A percentile compares a stretch with the other conserved stretches of the same genome.
These are phyloP conservation scores for Eublepharis macularius DNA, from an alignment of 2,113 vertebrate genomes.

Conservation along the genomic window DNA sequence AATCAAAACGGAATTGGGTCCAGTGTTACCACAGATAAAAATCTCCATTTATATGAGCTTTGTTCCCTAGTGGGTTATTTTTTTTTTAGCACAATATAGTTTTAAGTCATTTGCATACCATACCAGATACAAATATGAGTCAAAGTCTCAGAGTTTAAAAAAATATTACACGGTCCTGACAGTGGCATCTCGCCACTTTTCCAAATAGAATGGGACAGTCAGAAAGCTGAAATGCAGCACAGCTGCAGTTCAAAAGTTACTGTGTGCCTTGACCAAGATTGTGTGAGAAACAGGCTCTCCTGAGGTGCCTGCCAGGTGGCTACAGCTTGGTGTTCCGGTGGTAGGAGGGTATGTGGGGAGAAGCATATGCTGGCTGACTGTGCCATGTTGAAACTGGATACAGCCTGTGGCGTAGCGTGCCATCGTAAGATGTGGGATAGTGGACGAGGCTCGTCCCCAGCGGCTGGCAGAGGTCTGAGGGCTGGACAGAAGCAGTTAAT, in stretches of 20 bases:
- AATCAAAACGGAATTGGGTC: neutral
- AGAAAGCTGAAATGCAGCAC: fast-evolving
- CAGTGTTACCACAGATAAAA: neutral
- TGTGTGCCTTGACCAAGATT: fast-evolving
- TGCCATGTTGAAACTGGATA: slow-evolving; percentile 57
- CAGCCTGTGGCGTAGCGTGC: slow-evolving; percentile 41
- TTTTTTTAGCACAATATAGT: slow-evolving; percentile 1
- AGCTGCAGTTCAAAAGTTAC: neutral
- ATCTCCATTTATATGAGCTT: slow-evolving; percentile 26
- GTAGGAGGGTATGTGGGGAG: slow-evolving; percentile 46
- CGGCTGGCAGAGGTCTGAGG: slow-evolving; percentile 36
- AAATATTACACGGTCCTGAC: fast-evolving
- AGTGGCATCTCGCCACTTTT: neutral
- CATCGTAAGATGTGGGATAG: slow-evolving; percentile 12
- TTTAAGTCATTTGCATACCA: neutral
- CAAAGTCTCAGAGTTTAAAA: neutral
- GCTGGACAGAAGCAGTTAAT: slow-evolving; percentile 45
- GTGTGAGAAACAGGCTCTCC: fast-evolving
- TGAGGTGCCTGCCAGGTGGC: neutral
- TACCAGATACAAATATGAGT: slow-evolving; percentile 24
- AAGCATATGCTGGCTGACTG: neutral
- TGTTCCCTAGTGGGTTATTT: slow-evolving; percentile 29
- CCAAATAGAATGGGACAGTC: neutral
- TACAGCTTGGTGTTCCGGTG: slow-evolving; percentile 70
- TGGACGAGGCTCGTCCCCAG: slow-evolving; percentile 40